A percentile compares a stretch with the other conserved stretches of the same genome.
Evolutionary conservation across 2,888 invertebrate genomes (phyloP).

Genomic region (Elysia crispata): DNA sequence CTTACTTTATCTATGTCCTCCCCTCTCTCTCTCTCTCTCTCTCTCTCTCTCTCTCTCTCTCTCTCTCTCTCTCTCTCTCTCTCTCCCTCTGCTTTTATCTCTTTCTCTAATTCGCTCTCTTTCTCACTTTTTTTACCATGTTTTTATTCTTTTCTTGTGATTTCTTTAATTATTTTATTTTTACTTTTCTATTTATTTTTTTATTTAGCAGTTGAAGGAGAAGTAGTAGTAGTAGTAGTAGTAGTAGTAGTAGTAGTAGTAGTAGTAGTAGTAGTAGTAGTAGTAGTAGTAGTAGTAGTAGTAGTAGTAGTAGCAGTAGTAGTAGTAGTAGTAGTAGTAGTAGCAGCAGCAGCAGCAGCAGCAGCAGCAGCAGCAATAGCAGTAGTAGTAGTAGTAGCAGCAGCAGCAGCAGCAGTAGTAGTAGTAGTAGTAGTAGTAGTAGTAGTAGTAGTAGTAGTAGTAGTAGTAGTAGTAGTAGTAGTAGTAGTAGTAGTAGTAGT

Average conservation of each 20-base stretch:
- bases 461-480: conserved; percentile 13
- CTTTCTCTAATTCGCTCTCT: too few relatives aligned
- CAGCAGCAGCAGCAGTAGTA: not conserved
- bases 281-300: conserved; percentile 13
- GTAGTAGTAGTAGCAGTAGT: not conserved
- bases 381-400: not conserved
- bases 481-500: conserved; percentile 9
- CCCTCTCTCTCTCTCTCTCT: too few relatives aligned
- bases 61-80: too few relatives aligned
- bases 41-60: too few relatives aligned
- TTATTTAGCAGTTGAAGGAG: not conserved
- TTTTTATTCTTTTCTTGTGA: too few relatives aligned
- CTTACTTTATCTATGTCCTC: too few relatives aligned
- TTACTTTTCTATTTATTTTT: too few relatives aligned
- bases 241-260: not conserved
- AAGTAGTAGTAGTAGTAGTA: not conserved
- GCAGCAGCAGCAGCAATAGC: not conserved
- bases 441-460: conserved; percentile 2
- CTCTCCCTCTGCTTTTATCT: too few relatives aligned
- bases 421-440: conserved; percentile 1
- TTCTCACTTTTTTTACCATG: too few relatives aligned
- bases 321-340: not conserved
- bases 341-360: not conserved
- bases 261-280: conserved; percentile 10
- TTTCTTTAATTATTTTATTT: too few relatives aligned